These are phyloP conservation scores for Percopsis omiscomaycus DNA, from an alignment of 2,797 vertebrate genomes.

Conservation along the genomic window DNA sequence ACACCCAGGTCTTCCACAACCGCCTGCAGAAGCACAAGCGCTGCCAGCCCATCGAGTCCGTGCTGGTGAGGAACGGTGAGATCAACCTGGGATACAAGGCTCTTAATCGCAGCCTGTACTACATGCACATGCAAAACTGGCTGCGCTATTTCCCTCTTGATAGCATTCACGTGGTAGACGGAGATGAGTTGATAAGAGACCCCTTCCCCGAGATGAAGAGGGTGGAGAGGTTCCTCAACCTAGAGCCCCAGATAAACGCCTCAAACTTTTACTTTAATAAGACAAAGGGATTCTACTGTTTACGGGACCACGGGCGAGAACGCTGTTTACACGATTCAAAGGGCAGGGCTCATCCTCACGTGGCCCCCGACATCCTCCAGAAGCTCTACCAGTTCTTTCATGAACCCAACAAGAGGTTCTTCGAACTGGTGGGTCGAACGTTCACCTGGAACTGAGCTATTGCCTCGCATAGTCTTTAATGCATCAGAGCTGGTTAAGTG, in stretches of 20 bases:
- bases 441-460: conserved; percentile 88
- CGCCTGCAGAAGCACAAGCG: conserved; percentile 92
- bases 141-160: conserved; percentile 85
- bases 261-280: conserved; percentile 98
- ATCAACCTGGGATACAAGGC: conserved; percentile 94
- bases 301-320: conserved; percentile 87
- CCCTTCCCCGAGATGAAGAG: conserved; percentile 91
- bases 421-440: conserved; percentile 89
- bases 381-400: conserved; percentile 90
- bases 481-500: conserved; percentile 12
- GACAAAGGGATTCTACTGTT: conserved; percentile 96
- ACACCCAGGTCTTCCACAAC: conserved; percentile 97
- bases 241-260: conserved; percentile 88
- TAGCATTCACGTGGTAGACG: conserved; percentile 90
- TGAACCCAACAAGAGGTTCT: conserved; percentile 93
- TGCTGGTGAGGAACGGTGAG: conserved; percentile 85
- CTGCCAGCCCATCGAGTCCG: conserved; percentile 86
- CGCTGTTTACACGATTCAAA: conserved; percentile 95
- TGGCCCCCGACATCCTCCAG: conserved; percentile 81
- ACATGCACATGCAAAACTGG: conserved; percentile 92
- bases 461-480: not conserved
- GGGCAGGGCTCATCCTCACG: conserved; percentile 87
- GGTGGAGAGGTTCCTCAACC: conserved; percentile 88
- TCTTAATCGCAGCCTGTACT: conserved; percentile 93
- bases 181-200: conserved; percentile 89